These are phyloP conservation scores for Chelonia mydas DNA, from an alignment of 2,797 vertebrate genomes.

Conservation along the genomic window DNA sequence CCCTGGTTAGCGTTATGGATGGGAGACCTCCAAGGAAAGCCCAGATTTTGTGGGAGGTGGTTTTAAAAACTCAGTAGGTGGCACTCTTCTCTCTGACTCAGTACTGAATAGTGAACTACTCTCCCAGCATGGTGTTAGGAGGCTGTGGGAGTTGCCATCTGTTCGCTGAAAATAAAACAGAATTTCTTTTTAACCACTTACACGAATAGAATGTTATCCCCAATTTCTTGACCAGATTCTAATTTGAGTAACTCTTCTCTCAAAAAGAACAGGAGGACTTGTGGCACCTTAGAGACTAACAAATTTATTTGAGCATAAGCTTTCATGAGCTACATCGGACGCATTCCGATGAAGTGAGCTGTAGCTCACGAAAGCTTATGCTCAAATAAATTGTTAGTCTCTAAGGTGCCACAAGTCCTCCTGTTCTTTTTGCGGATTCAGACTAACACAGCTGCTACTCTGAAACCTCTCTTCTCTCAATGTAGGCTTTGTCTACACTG, in stretches of 20 bases:
- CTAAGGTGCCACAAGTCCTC: too few species aligned
- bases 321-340: too few species aligned
- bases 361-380: too few species aligned
- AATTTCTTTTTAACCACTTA: not conserved
- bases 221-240: slow-evolving; percentile 31
- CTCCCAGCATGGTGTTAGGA: slow-evolving; percentile 60
- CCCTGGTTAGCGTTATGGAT: slow-evolving; percentile 15
- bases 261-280: not conserved
- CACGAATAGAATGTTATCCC: slow-evolving; percentile 41
- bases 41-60: slow-evolving; percentile 32
- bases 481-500: not conserved
- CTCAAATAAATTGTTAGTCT: too few species aligned
- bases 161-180: slow-evolving; percentile 58
- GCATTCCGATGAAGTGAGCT: too few species aligned
- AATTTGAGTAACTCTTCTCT: not conserved
- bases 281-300: too few species aligned
- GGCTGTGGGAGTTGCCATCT: slow-evolving; percentile 67
- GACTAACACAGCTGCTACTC: too few species aligned
- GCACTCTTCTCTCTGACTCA: slow-evolving; percentile 57
- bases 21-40: slow-evolving; percentile 50
- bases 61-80: slow-evolving; percentile 55
- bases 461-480: not conserved
- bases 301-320: too few species aligned
- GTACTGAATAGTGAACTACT: slow-evolving; percentile 43
- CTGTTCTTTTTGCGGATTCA: too few species aligned